Evolutionary conservation across 2,888 invertebrate genomes (phyloP).

Genomic region (Polydrusus pterygomalis): DNA sequence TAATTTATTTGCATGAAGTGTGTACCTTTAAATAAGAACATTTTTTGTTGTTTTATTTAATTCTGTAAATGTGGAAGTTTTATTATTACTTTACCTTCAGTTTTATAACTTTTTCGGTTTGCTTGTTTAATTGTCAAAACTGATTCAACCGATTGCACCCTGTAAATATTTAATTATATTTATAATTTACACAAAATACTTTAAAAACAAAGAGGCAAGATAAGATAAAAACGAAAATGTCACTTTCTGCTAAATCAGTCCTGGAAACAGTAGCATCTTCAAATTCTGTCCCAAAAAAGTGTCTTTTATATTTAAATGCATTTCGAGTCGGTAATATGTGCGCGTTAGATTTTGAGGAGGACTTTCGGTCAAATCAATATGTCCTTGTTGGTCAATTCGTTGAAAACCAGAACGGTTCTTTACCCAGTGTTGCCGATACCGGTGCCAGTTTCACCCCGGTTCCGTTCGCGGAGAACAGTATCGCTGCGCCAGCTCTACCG

Average conservation of each 20-base stretch:
- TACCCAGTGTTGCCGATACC: background rate
- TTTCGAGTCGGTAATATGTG: slow-evolving; percentile 38
- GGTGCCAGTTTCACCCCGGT: background rate
- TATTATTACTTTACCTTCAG: background rate
- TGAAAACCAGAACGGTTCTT: slow-evolving; percentile 21
- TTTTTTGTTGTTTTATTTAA: no score
- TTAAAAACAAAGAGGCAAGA: slow-evolving; percentile 40
- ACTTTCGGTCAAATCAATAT: slow-evolving; percentile 22
- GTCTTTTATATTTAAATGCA: background rate
- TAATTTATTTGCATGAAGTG: no score
- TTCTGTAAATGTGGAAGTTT: no score
- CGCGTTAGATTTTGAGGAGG: slow-evolving; percentile 43
- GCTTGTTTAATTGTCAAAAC: background rate
- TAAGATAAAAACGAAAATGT: slow-evolving; percentile 43
- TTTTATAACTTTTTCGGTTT: background rate
- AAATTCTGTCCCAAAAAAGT: background rate
- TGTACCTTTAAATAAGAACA: no score
- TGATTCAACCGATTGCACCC: background rate
- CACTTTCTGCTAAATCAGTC: slow-evolving; percentile 23
- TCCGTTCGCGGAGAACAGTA: slow-evolving; percentile 10
- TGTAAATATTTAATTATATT: slow-evolving; percentile 33
- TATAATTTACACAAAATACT: slow-evolving; percentile 37
- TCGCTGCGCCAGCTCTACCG: slow-evolving; percentile 15
- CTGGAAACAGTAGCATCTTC: slow-evolving; percentile 31
- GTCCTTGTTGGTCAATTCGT: slow-evolving; percentile 43